Conservation (phyloP, 2,113 vertebrate genomes). For the Puntigrus tetrazona region DNA sequence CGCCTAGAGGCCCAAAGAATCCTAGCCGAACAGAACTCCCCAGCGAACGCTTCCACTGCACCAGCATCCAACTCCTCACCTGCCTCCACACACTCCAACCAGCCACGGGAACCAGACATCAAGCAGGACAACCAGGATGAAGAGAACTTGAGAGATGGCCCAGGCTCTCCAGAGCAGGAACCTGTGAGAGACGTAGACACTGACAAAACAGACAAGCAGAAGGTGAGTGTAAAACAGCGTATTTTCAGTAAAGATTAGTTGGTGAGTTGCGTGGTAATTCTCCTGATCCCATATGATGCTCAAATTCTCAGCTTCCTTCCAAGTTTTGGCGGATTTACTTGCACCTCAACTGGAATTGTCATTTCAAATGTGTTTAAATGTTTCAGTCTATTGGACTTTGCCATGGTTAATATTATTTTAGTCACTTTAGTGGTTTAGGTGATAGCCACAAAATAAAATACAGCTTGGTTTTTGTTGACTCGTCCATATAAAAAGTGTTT, state of each 20-base stretch:
- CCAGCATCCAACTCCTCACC: conserved; percentile 63
- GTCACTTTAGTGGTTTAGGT: too few species aligned
- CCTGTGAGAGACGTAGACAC: conserved; percentile 86
- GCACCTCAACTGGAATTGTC: too few species aligned
- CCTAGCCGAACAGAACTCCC: conserved; percentile 43
- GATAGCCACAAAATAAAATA: too few species aligned
- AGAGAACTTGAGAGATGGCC: conserved; percentile 62
- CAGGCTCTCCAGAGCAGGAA: conserved; percentile 79
- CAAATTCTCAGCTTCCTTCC: too few species aligned
- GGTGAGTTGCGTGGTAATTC: not conserved
- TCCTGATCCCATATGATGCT: not conserved
- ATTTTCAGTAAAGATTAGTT: not conserved
- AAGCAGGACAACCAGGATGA: conserved; percentile 57
- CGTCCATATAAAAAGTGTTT: too few species aligned
- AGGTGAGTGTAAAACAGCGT: conserved; percentile 54
- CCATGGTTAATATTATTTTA: too few species aligned
- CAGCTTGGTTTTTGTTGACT: too few species aligned
- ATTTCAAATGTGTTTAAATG: too few species aligned
- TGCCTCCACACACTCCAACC: conserved; percentile 58
- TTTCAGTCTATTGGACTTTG: too few species aligned
- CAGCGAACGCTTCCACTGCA: conserved; percentile 23
- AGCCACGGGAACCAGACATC: conserved; percentile 55
- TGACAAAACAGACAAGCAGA: conserved; percentile 75
- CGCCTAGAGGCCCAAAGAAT: conserved; percentile 71
- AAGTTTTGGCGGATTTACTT: too few species aligned